Base-by-base conservation (phyloP, 2,888 invertebrate species). In the Caenorhabditis sp. region DNA sequence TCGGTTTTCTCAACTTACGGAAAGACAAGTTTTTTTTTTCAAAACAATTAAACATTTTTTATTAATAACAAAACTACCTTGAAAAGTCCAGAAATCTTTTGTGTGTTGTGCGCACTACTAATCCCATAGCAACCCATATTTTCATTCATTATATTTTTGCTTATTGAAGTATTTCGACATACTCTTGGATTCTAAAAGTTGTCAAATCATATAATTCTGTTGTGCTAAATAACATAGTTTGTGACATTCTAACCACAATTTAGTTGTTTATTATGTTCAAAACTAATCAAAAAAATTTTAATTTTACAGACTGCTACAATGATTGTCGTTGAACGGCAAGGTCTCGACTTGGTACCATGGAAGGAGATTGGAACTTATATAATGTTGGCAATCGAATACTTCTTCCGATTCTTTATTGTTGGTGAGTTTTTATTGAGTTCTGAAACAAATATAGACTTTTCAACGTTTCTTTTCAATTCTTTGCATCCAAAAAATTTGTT, bases 241-340 rank as follows among this genome's bases (percentile, higher is more conserved):
- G 10, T 31, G 4, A 31, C 4, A 31, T 31, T 31, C 31, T 31
- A 31, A 31, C 31, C 31, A 31, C 5, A 31, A 31, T 56, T 56
- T 5, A 26, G 10, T 26, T 56, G 1, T 14, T 56, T 56, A 4
- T 56, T 26, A 26, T 14, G 14, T 43, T 43, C 43, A 43, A 43
- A 43, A 10, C 8, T 56, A 26, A 1, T 8, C 2, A 4, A 26
- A 25, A 12, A 17, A 25, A 56, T 26, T 25, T 12, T 25, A 7
- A 2, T 56, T 52, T 67, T 72, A 25, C 68, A 73, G 73, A 74
- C 74, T 61, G 63, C 67, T 57, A 79, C 57, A 63, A 83, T 83
- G 84, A 65, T 84, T 52, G 76, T 85, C 56, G 78, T 84, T 63
- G 85, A 85, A 59, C 72, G 69, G 25, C 70, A 77, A 60, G 84